These are phyloP conservation scores for Dasypus novemcinctus DNA, from an alignment of 2,113 vertebrate species.

Conservation along the genomic window DNA sequence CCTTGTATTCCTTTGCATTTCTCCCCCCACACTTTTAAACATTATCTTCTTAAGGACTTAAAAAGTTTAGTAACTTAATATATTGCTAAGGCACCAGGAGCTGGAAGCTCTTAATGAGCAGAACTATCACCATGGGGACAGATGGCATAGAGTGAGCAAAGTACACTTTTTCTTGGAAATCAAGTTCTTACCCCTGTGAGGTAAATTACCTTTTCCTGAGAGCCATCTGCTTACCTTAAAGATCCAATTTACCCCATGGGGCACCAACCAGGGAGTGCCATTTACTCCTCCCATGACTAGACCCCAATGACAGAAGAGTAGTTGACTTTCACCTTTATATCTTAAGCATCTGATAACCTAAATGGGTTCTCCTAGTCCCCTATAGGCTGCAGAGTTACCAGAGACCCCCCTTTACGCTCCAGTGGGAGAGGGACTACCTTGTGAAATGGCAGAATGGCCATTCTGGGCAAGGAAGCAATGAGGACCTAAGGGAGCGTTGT, in stretches of 20 bases:
- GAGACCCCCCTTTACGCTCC: background rate
- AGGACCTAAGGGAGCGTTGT: background rate
- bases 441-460: background rate
- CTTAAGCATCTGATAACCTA: background rate
- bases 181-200: conserved; percentile 67
- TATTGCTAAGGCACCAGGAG: background rate
- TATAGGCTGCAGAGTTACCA: background rate
- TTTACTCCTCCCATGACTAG: background rate
- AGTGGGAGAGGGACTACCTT: background rate
- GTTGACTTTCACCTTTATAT: conserved; percentile 49
- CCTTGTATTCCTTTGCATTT: too few species aligned
- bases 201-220: conserved; percentile 75
- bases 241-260: conserved; percentile 76
- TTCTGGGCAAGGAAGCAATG: background rate
- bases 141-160: conserved; percentile 65
- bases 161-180: conserved; percentile 56
- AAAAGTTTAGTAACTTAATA: conserved; percentile 11
- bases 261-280: background rate
- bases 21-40: too few species aligned
- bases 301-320: background rate
- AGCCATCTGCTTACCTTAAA: conserved; percentile 73
- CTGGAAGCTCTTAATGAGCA: conserved; percentile 44
- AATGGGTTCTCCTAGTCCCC: background rate
- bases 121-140: conserved; percentile 64
- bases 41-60: background rate